A percentile compares a stretch with the other conserved stretches of the same genome.
phyloP scores from a whole-genome alignment of 2,797 vertebrate genomes.

The Gadopsis bispinosus region DNA sequence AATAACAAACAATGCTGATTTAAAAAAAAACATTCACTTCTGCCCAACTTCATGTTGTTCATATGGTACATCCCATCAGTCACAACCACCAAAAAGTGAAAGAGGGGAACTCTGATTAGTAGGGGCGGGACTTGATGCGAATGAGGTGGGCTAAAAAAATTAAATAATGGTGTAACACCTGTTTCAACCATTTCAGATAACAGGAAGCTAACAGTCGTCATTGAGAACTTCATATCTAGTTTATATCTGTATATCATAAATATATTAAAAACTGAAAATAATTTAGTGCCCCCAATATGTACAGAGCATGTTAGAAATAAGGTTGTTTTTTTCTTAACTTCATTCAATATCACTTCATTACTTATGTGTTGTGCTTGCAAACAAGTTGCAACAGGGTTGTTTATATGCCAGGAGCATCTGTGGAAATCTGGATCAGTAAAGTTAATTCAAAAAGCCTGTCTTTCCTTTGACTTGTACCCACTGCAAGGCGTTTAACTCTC shows the following conservation, averaged over 20 bases:
- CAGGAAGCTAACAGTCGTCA: background rate
- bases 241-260: background rate
- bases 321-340: background rate
- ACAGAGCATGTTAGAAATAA: background rate
- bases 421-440: background rate
- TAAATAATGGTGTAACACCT: background rate
- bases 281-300: background rate
- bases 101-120: too few species aligned
- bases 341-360: background rate
- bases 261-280: background rate
- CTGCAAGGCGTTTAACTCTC: background rate
- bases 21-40: constrained; percentile 11
- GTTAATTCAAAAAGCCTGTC: background rate
- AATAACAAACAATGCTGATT: constrained; percentile 27
- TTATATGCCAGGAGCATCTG: background rate
- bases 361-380: background rate
- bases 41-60: constrained; percentile 7
- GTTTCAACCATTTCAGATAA: background rate
- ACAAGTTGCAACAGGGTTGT: background rate
- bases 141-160: too few species aligned
- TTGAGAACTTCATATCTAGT: background rate
- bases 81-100: background rate
- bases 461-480: background rate
- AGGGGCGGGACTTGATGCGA: too few species aligned
- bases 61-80: background rate